Evolutionary conservation across 2,888 invertebrate species (phyloP).

Genomic region (Artemia sinica): DNA sequence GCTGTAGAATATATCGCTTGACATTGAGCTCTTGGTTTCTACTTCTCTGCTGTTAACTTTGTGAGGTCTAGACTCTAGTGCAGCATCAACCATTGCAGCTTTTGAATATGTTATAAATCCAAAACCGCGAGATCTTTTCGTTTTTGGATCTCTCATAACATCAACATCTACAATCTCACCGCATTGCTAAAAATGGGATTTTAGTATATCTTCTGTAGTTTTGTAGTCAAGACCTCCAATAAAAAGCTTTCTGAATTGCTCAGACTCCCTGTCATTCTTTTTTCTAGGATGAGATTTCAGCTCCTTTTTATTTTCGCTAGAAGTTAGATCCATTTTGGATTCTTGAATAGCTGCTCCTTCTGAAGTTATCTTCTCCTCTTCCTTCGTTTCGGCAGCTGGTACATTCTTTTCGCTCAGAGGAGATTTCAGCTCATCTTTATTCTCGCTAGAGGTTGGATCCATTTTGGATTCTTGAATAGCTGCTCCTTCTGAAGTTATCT

Average conservation of each 20-base stretch:
- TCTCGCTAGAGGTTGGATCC: too few relatives aligned
- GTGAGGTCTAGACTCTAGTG: constrained; percentile 63
- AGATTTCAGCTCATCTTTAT: too few relatives aligned
- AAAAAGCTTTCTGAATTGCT: constrained; percentile 59
- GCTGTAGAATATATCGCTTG: too few relatives aligned
- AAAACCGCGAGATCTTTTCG: constrained; percentile 81
- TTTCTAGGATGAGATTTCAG: too few relatives aligned
- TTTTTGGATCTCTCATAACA: constrained; percentile 89
- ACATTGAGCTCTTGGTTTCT: constrained; percentile 92
- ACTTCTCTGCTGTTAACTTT: constrained; percentile 83
- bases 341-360: too few relatives aligned
- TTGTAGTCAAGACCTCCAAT: constrained; percentile 91
- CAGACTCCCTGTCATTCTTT: constrained; percentile 5
- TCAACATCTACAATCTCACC: constrained; percentile 91
- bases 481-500: too few relatives aligned
- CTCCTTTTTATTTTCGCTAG: too few relatives aligned
- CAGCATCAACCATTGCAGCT: constrained; percentile 87
- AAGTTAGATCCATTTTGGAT: too few relatives aligned
- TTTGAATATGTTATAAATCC: constrained; percentile 92
- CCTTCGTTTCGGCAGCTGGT: too few relatives aligned
- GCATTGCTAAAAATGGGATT: constrained; percentile 88
- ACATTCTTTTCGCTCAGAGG: too few relatives aligned
- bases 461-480: too few relatives aligned
- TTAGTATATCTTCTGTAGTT: constrained; percentile 79
- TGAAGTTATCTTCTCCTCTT: too few relatives aligned